Conservation (phyloP, 1,140 invertebrate species). For the Charaxes varanes region DNA sequence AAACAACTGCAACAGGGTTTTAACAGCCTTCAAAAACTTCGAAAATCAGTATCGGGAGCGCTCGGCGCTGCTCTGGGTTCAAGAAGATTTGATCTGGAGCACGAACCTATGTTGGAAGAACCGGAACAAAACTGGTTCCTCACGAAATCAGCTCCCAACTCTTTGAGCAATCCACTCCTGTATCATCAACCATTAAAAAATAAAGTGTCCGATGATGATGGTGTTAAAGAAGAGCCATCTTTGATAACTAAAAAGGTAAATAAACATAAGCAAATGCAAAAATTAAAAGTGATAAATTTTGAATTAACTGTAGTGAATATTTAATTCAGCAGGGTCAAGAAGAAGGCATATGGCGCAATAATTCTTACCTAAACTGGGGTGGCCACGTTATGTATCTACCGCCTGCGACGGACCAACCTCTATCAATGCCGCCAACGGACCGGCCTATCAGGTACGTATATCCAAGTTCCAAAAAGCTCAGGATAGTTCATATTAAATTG, state of each 20-base stretch:
- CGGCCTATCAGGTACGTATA: constrained; percentile 54
- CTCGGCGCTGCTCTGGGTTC: constrained; percentile 72
- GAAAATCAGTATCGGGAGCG: constrained; percentile 81
- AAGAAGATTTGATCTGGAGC: constrained; percentile 60
- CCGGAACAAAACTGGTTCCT: constrained; percentile 84
- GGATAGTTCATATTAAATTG: too few relatives aligned
- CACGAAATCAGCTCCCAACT: constrained; percentile 85
- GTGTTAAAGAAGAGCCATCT: constrained; percentile 47
- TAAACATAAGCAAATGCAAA: too few relatives aligned
- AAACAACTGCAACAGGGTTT: constrained; percentile 74
- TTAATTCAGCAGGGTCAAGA: constrained; percentile 19
- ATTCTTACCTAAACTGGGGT: constrained; percentile 69
- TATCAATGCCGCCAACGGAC: constrained; percentile 49
- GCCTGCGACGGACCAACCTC: constrained; percentile 73
- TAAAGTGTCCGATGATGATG: constrained; percentile 45
- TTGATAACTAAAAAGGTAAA: constrained; percentile 54
- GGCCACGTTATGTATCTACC: constrained; percentile 88
- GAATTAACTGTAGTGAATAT: too few relatives aligned
- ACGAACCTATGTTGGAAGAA: constrained; percentile 61
- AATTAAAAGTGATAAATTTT: too few relatives aligned
- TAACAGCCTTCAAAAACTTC: constrained; percentile 80
- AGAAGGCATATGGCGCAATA: constrained; percentile 34
- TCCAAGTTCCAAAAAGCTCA: too few relatives aligned
- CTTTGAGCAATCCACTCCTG: constrained; percentile 78
- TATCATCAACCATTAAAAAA: constrained; percentile 45